phyloP scores from a whole-genome alignment of 2,797 vertebrate genomes.

The Diceros bicornis region DNA sequence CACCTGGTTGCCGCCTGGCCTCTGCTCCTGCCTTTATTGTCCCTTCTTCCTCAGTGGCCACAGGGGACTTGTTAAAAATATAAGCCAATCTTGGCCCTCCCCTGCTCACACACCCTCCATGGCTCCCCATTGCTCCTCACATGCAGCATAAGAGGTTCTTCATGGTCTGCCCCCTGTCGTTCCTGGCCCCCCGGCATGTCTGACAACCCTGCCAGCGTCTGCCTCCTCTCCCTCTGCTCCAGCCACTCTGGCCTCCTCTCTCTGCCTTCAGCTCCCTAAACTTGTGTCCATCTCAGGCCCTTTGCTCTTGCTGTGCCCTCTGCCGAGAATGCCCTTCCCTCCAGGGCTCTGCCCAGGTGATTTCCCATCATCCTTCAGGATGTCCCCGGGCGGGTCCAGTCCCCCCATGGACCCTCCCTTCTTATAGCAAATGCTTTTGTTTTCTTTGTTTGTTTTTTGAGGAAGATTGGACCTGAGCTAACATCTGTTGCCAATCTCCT shows the following conservation, averaged over 20 bases:
- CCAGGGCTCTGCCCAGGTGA: not conserved
- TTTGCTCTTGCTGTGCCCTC: not conserved
- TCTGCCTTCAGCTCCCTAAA: not conserved
- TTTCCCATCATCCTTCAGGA: not conserved
- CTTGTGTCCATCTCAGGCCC: not conserved
- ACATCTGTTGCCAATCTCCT: too few species aligned
- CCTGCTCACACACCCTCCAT: not conserved
- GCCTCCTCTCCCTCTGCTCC: accelerated
- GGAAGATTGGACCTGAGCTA: too few species aligned
- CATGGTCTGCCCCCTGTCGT: not conserved
- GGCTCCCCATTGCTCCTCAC: not conserved
- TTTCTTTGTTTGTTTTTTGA: too few species aligned
- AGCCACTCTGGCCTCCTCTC: not conserved
- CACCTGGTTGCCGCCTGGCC: too few species aligned
- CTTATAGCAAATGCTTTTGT: not conserved
- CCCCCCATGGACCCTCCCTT: not conserved
- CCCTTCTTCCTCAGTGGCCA: too few species aligned
- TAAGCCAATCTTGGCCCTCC: not conserved
- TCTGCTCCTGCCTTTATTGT: not conserved
- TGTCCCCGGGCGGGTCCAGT: not conserved
- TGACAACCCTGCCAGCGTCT: not conserved
- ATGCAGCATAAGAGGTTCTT: not conserved
- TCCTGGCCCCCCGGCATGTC: too few species aligned
- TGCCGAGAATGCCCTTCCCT: not conserved
- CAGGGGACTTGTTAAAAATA: not conserved